These are phyloP conservation scores for Atherinomorus stipes DNA, from an alignment of 2,113 vertebrate species.

Conservation along the genomic window DNA sequence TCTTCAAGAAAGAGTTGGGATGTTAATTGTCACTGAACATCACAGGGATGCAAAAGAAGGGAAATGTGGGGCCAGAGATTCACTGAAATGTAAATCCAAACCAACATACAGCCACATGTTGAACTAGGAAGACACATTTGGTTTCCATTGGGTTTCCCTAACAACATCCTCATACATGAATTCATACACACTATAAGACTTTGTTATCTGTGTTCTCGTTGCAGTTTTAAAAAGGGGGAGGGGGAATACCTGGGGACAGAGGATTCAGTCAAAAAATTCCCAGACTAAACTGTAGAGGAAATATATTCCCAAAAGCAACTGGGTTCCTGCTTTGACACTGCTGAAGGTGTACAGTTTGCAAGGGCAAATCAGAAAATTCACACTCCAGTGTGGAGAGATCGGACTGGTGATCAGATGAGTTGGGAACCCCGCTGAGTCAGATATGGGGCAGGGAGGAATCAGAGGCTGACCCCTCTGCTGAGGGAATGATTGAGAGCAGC, in stretches of 20 bases:
- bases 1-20: conserved; percentile 79
- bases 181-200: conserved; percentile 63
- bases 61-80: conserved; percentile 61
- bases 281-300: conserved; percentile 69
- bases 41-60: conserved; percentile 74
- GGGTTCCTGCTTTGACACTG: conserved; percentile 73
- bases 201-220: conserved; percentile 64
- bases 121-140: conserved; percentile 59
- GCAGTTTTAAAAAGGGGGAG: conserved; percentile 35
- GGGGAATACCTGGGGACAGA: conserved; percentile 54
- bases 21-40: conserved; percentile 81
- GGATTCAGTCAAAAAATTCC: conserved; percentile 54
- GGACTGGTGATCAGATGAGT: conserved; percentile 77
- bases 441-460: conserved; percentile 72
- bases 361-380: conserved; percentile 75
- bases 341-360: conserved; percentile 77
- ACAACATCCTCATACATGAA: conserved; percentile 60
- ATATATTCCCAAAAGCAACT: conserved; percentile 79
- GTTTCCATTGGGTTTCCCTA: conserved; percentile 64
- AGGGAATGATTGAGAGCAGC: conserved; percentile 80
- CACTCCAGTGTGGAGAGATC: conserved; percentile 77
- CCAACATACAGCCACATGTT: conserved; percentile 70
- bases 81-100: conserved; percentile 72
- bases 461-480: conserved; percentile 63
- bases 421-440: conserved; percentile 71